A percentile compares a stretch with the other conserved stretches of the same genome.
phyloP scores from a whole-genome alignment of 2,888 invertebrate species.

The Xiphydria camelus region DNA sequence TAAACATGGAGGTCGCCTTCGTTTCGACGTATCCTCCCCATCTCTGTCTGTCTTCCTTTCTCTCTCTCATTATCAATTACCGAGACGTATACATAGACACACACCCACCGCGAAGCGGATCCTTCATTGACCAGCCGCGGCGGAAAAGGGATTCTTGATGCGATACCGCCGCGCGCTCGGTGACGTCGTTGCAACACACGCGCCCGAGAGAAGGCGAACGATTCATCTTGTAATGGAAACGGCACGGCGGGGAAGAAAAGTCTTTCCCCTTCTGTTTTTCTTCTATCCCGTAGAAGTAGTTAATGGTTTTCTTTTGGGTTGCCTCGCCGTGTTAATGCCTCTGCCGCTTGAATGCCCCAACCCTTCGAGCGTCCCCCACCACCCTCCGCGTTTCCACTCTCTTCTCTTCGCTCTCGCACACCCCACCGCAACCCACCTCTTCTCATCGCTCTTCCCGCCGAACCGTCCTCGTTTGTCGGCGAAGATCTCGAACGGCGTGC shows the following conservation, averaged over 20 bases:
- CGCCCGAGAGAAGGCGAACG: slow-evolving; percentile 32
- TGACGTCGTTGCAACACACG: slow-evolving; percentile 28
- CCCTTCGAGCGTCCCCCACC: slow-evolving; percentile 1
- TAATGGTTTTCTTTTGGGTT: slow-evolving; percentile 49
- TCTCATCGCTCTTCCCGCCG: background rate
- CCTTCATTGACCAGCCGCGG: slow-evolving; percentile 33
- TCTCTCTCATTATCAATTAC: too few relatives aligned
- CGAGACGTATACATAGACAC: too few relatives aligned
- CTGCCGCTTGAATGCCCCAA: slow-evolving; percentile 36
- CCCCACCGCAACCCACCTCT: background rate
- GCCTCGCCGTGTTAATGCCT: slow-evolving; percentile 40
- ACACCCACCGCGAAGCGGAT: too few relatives aligned
- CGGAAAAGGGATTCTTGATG: slow-evolving; percentile 43
- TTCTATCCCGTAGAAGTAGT: slow-evolving; percentile 40
- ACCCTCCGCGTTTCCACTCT: background rate
- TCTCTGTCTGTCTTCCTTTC: too few relatives aligned
- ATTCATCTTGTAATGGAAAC: slow-evolving; percentile 50
- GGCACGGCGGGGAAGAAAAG: slow-evolving; percentile 28
- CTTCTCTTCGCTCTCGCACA: background rate
- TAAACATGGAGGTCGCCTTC: too few relatives aligned
- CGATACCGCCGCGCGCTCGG: slow-evolving; percentile 9
- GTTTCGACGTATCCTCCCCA: too few relatives aligned
- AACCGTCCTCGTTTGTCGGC: background rate
- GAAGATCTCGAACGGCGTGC: too few relatives aligned
- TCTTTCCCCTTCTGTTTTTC: slow-evolving; percentile 1